Conservation (phyloP, 2,888 invertebrate species). For the Stenichneumon culpator region DNA sequence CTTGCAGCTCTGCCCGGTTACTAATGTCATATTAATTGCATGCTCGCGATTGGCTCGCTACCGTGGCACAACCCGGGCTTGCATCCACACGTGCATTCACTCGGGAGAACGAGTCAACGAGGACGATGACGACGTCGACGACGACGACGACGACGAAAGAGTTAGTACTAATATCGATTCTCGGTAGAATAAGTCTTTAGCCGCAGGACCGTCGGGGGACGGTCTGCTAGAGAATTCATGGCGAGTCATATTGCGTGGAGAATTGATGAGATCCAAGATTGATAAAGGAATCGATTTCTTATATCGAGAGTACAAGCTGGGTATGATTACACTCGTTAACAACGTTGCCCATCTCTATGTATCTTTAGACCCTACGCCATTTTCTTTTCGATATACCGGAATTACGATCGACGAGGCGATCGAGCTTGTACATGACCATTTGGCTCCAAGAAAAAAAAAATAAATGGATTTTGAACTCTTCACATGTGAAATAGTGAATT, state of each 20-base stretch:
- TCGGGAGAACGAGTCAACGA: slow-evolving; percentile 32
- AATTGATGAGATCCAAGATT: slow-evolving; percentile 67
- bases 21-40: slow-evolving; percentile 82
- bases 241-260: slow-evolving; percentile 68
- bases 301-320: slow-evolving; percentile 40
- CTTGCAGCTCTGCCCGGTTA: slow-evolving; percentile 67
- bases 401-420: slow-evolving; percentile 48
- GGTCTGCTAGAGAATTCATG: slow-evolving; percentile 65
- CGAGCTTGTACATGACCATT: background rate
- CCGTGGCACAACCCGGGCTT: slow-evolving; percentile 63
- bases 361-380: slow-evolving; percentile 16
- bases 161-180: slow-evolving; percentile 58
- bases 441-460: background rate
- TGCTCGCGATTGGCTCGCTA: slow-evolving; percentile 74
- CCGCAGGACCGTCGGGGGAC: slow-evolving; percentile 41
- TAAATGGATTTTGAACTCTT: background rate
- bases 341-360: slow-evolving; percentile 29
- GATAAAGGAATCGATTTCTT: slow-evolving; percentile 66
- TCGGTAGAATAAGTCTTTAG: slow-evolving; percentile 39
- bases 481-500: background rate
- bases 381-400: slow-evolving; percentile 52
- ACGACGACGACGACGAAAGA: slow-evolving; percentile 36
- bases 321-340: slow-evolving; percentile 64
- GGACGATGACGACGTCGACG: slow-evolving; percentile 43
- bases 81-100: background rate